phyloP scores from a whole-genome alignment of 2,113 vertebrate species.

The Eleginops maclovinus region DNA sequence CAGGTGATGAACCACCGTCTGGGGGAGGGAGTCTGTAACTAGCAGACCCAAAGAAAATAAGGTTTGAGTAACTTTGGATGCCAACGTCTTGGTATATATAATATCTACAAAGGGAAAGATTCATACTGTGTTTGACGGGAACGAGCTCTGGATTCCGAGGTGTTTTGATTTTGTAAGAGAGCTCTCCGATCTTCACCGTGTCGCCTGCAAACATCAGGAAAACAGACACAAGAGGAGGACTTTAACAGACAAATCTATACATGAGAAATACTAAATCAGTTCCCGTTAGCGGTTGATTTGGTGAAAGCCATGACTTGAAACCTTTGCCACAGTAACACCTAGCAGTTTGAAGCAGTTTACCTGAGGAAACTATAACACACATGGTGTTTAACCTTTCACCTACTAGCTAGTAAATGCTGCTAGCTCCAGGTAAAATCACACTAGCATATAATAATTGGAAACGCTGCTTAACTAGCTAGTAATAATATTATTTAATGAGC shows the following conservation, averaged over 20 bases:
- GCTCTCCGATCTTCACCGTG: slow-evolving; percentile 94
- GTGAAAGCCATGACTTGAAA: not conserved
- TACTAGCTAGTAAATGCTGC: not conserved
- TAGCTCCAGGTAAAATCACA: too few relatives aligned
- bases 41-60: slow-evolving; percentile 16
- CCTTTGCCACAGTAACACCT: not conserved
- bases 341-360: too few relatives aligned
- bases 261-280: not conserved
- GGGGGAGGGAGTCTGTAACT: slow-evolving; percentile 90
- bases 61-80: not conserved
- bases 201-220: slow-evolving; percentile 85
- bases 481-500: too few relatives aligned
- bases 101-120: too few relatives aligned
- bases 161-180: slow-evolving; percentile 90
- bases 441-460: not conserved
- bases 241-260: not conserved
- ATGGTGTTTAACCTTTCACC: slow-evolving; percentile 2
- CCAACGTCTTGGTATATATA: too few relatives aligned
- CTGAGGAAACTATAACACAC: too few relatives aligned
- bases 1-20: slow-evolving; percentile 91
- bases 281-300: not conserved
- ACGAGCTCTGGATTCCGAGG: slow-evolving; percentile 94
- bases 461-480: too few relatives aligned
- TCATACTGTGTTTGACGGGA: slow-evolving; percentile 93
- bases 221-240: not conserved